phyloP scores from a whole-genome alignment of 2,797 vertebrate genomes.

The Xiphophorus birchmanni region DNA sequence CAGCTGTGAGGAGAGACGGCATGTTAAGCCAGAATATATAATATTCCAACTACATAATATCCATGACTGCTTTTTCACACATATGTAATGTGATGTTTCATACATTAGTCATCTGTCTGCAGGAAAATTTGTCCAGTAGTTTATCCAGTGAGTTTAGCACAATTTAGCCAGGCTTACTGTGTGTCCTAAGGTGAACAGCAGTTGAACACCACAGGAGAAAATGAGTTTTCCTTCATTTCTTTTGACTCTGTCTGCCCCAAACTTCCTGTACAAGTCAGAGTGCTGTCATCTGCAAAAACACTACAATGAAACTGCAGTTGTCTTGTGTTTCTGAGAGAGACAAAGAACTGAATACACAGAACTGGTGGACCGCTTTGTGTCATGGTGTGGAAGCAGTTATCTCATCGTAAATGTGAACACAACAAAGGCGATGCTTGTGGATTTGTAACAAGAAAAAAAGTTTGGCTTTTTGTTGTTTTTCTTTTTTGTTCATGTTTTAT shows the following conservation, averaged over 20 bases:
- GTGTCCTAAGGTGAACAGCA: background rate
- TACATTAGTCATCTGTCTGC: background rate
- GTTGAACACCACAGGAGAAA: background rate
- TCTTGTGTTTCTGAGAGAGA: background rate
- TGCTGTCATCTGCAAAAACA: background rate
- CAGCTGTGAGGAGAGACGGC: background rate
- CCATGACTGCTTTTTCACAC: background rate
- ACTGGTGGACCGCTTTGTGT: background rate
- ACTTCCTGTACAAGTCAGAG: background rate
- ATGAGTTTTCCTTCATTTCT: background rate
- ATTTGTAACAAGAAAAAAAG: background rate
- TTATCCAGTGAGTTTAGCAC: background rate
- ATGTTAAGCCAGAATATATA: background rate
- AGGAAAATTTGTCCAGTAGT: background rate
- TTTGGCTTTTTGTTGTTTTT: background rate
- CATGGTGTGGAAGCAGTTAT: background rate
- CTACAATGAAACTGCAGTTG: background rate
- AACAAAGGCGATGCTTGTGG: background rate
- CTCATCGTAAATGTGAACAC: background rate
- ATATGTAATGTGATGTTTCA: background rate
- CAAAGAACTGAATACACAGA: background rate
- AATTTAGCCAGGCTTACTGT: background rate
- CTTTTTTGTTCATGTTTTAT: background rate
- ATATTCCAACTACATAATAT: background rate
- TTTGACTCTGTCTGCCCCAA: background rate